Evolutionary conservation across 2,888 invertebrate genomes (phyloP).

Genomic region (Lycocerus yunnanus): DNA sequence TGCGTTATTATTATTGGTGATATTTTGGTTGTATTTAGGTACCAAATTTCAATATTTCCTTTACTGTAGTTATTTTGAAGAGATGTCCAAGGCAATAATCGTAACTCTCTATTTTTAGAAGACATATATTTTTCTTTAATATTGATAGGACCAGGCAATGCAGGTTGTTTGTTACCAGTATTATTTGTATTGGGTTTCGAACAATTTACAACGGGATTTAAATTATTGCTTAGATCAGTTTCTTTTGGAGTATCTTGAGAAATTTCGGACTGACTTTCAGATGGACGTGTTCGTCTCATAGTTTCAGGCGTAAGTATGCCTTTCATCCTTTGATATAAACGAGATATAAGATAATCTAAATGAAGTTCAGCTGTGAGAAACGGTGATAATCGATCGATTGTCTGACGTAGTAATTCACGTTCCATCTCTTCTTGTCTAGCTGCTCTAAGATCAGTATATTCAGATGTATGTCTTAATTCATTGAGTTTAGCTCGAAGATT

Average conservation of each 20-base stretch:
- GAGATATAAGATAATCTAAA: not conserved
- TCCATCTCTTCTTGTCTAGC: not conserved
- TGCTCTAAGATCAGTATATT: not conserved
- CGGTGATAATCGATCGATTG: not conserved
- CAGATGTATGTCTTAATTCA: not conserved
- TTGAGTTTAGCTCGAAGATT: not conserved
- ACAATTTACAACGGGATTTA: not conserved
- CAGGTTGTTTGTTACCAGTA: not conserved
- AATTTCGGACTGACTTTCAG: not conserved
- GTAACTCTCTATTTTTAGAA: constrained; percentile 16
- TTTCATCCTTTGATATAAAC: not conserved
- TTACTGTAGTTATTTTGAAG: constrained; percentile 30
- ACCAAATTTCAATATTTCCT: constrained; percentile 37
- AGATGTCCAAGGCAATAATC: constrained; percentile 37
- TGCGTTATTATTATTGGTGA: constrained; percentile 34
- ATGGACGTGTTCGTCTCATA: not conserved
- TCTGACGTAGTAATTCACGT: not conserved
- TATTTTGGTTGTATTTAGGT: constrained; percentile 22
- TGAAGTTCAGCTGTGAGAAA: not conserved
- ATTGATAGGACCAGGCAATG: not conserved
- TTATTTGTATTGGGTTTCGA: not conserved
- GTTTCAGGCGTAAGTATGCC: not conserved
- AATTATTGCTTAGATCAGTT: not conserved
- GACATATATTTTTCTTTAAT: not conserved
- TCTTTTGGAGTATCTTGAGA: not conserved